Evolutionary conservation across 2,888 invertebrate species (phyloP).

Genomic region (Leuctra nigra): DNA sequence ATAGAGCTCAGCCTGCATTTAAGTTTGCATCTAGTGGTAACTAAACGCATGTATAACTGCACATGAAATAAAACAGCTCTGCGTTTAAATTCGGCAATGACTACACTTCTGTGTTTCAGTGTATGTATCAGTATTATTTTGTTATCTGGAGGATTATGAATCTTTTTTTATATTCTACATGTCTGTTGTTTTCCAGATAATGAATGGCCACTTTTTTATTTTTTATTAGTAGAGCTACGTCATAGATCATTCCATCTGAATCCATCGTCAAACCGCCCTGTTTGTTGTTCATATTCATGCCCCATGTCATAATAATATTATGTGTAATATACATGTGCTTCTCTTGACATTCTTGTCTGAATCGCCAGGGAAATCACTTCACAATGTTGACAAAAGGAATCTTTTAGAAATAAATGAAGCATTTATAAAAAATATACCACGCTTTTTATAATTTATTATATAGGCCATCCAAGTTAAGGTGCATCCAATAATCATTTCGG

Average conservation of each 20-base stretch:
- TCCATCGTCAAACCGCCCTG: conserved; percentile 13
- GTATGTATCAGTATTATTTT: conserved; percentile 20
- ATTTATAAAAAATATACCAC: background rate
- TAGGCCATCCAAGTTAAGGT: too few species aligned
- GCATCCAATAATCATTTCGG: too few species aligned
- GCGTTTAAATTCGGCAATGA: background rate
- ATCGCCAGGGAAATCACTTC: conserved; percentile 27
- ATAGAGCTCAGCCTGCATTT: too few species aligned
- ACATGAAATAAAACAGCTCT: background rate
- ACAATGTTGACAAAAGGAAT: conserved; percentile 29
- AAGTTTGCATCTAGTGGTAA: too few species aligned
- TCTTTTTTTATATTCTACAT: conserved; percentile 17
- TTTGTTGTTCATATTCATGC: background rate
- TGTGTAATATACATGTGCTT: conserved; percentile 26
- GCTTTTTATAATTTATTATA: too few species aligned
- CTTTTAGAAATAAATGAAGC: conserved; percentile 23
- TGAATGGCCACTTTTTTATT: conserved; percentile 1
- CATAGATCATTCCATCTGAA: conserved; percentile 9
- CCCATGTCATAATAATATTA: conserved; percentile 12
- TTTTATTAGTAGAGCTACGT: background rate
- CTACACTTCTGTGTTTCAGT: background rate
- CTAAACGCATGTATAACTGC: too few species aligned
- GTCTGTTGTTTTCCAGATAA: background rate
- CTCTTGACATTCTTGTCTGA: conserved; percentile 26
- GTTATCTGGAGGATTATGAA: conserved; percentile 24